Base-by-base conservation (phyloP, 2,888 invertebrate genomes). In the Portevinia maculata region DNA sequence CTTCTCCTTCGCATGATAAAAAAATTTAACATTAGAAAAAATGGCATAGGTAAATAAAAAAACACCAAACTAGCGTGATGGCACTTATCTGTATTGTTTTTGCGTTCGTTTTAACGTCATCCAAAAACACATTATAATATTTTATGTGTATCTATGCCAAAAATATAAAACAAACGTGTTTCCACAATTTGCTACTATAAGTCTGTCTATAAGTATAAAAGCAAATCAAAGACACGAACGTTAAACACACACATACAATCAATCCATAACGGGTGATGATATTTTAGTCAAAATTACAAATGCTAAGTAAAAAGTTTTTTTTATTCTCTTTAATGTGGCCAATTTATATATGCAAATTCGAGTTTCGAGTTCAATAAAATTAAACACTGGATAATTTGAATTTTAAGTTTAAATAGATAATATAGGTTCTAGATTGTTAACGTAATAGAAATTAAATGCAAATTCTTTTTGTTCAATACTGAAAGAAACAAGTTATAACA, bases 71-170 rank as follows among this genome's bases (percentile, higher is more conserved):
- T 39, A 39, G 6, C n/a, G n/a, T 39, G 13, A 39, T 13, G 13
- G 39, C 13, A 13, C 13, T 39, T 13, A 13, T 24, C 6, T 34
- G 1, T 39, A 7, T 7, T 39, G 7, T 7, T 39, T 15, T n/a
- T 7, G n/a, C 13, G 6, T 7, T 6, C 6, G n/a, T 13, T 39
- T 39, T 6, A 8, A 39, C 39, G 37, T 39, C 13, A 39, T 39
- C 39, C 13, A 13, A 39, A 7, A 13, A 39, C 39, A 39, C 13
- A 39, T 15, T 39, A 6, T 39, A 7, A 39, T 15, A 39, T 39
- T 39, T 15, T 15, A 15, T 39, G 39, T 39, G 39, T 39, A 39
- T 15, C 39, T 39, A 39, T 39, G 39, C 39, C 39, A 39, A 39
- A 39, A 39, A 39, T 39, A 39, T 39, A 39, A 39, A 39, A 13